Percentiles rank a stretch among this genome's conserved stretches.
phyloP scores from a whole-genome alignment of 2,888 invertebrate genomes.

The Rhingia rostrata region DNA sequence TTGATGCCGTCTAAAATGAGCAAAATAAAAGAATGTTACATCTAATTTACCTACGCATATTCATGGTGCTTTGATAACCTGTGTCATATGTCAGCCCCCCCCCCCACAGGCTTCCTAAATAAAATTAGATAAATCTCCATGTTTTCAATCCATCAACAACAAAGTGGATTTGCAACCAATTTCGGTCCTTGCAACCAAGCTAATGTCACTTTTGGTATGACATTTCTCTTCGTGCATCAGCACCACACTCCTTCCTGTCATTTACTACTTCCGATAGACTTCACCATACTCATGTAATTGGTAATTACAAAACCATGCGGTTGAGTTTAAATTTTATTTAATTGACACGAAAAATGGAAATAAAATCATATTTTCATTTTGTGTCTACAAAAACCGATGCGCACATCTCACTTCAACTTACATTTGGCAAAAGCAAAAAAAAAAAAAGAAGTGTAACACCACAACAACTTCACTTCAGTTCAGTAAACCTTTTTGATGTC shows the following conservation, averaged over 20 bases:
- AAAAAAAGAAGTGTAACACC: slow-evolving; percentile 9
- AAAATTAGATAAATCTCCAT: too few species aligned
- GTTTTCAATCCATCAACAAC: too few species aligned
- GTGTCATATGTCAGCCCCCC: too few species aligned
- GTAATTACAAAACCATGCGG: slow-evolving; percentile 73
- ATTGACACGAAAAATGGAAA: slow-evolving; percentile 69
- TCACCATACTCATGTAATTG: slow-evolving; percentile 56
- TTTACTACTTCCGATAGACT: slow-evolving; percentile 67
- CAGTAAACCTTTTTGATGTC: slow-evolving; percentile 68
- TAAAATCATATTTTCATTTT: slow-evolving; percentile 70
- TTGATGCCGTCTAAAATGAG: too few species aligned
- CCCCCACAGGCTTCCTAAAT: too few species aligned
- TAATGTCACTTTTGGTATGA: slow-evolving; percentile 1
- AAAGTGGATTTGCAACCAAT: too few species aligned
- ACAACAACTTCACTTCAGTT: slow-evolving; percentile 65
- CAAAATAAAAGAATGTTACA: too few species aligned
- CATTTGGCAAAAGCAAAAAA: slow-evolving; percentile 27
- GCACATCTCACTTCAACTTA: slow-evolving; percentile 14
- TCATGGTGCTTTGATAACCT: too few species aligned
- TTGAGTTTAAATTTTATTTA: slow-evolving; percentile 70
- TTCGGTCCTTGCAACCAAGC: not conserved
- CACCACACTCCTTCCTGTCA: slow-evolving; percentile 2
- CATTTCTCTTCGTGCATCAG: not conserved
- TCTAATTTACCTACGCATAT: too few species aligned
- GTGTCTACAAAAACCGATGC: slow-evolving; percentile 22